Base-by-base conservation (phyloP, 2,113 vertebrate genomes). In the Nanorana parkeri region DNA sequence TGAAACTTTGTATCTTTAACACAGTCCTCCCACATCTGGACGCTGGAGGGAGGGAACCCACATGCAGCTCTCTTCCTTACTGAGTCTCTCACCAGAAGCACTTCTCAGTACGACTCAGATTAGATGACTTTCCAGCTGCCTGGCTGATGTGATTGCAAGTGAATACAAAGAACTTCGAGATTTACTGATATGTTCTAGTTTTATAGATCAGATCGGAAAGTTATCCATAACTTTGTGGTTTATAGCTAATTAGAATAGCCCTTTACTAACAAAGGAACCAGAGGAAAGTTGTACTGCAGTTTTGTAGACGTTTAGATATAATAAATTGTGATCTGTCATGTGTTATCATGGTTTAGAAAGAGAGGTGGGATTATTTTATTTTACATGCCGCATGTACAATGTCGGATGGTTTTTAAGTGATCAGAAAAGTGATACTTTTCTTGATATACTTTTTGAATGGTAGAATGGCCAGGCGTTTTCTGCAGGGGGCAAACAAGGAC, bases 401-500 rank as follows among this genome's bases (percentile, higher is more conserved):
- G 15, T 6, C 21, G 1, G 1, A 26, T 17, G 51, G 56, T 56
- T 56, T 73, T 55, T 29, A 47, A 15, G 32, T 4, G 32, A 36
- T 4, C 32, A 36, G 8, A 36, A 36, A 36, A 36, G 3, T 3
- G 3, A 32, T 32, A 32, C 32, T 36, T 41, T 21, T 23, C 61
- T 41, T 60, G 60, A 63, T 26, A 63, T 24, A 26, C 11, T 24
- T 24, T 63, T 63, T 63, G 10, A 8, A 11, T 60, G 72, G 56
- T 58, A 73, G 26, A 21, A 74, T 21, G 56, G 68, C 41, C 51
- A 66, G 47, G 61, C 51, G 26, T 63, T 81, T 47, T 81, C 47
- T 36, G 56, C 60, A 51, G 32, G 72, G 80, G 80, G 80, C 80
- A 83, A 76, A 60, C 64, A 68, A 83, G 80, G 80, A 83, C 80